Evolutionary conservation across 1,140 invertebrate genomes (phyloP).

Genomic region (Drosophila tropicalis): DNA sequence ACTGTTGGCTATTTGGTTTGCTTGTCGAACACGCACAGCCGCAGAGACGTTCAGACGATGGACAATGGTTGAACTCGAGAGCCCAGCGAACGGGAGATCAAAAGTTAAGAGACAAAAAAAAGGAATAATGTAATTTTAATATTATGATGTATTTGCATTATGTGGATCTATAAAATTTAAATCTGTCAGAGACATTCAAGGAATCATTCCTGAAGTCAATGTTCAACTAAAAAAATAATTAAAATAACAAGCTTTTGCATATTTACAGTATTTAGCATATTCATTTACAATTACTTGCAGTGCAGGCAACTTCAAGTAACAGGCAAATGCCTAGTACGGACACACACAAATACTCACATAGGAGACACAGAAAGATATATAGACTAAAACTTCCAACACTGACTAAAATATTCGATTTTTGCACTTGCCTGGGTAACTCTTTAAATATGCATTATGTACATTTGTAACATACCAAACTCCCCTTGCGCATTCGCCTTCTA

Average conservation of each 20-base stretch:
- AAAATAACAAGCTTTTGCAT: not conserved
- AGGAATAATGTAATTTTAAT: too few species aligned
- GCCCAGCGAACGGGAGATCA: not conserved
- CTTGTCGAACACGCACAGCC: constrained; percentile 29
- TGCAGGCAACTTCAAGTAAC: constrained; percentile 30
- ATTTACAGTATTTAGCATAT: constrained; percentile 14
- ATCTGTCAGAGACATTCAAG: too few species aligned
- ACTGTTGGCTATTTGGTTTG: constrained; percentile 22
- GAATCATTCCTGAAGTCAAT: too few species aligned
- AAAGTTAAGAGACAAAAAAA: not conserved
- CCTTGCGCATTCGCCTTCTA: not conserved
- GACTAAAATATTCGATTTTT: constrained; percentile 80
- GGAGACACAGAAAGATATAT: constrained; percentile 7
- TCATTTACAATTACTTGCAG: constrained; percentile 34
- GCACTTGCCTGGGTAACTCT: constrained; percentile 76
- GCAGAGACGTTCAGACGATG: not conserved
- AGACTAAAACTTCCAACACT: constrained; percentile 39
- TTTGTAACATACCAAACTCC: constrained; percentile 54
- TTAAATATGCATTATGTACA: constrained; percentile 79
- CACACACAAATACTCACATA: not conserved
- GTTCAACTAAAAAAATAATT: too few species aligned
- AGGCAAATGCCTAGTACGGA: constrained; percentile 24
- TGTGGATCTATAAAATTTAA: too few species aligned
- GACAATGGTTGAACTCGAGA: not conserved
- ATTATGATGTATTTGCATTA: too few species aligned